Evolutionary conservation across 2,113 vertebrate species (phyloP).

Genomic region (Calyptomena viridis): DNA sequence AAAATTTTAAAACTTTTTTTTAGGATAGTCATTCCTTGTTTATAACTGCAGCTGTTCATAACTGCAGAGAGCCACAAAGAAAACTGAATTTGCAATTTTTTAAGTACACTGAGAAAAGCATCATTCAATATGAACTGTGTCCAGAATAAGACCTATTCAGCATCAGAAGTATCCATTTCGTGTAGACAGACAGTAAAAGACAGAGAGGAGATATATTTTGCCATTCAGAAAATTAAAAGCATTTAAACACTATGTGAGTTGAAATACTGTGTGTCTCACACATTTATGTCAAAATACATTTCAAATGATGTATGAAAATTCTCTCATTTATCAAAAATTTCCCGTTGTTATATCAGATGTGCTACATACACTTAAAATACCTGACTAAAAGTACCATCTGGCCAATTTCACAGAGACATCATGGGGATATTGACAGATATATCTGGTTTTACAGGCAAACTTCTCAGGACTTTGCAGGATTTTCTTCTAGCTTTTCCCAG

Average conservation of each 20-base stretch:
- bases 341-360: neutral
- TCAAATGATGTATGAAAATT: neutral
- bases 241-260: neutral
- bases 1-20: neutral
- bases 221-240: neutral
- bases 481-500: neutral
- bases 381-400: neutral
- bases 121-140: neutral
- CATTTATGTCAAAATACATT: neutral
- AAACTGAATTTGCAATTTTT: neutral
- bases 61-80: neutral
- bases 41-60: neutral
- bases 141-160: neutral
- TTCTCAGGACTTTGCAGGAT: neutral
- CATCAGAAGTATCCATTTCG: neutral
- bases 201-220: neutral
- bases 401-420: neutral
- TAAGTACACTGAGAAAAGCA: neutral
- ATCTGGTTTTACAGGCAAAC: neutral
- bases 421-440: neutral
- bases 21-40: neutral
- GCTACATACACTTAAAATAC: neutral
- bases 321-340: neutral
- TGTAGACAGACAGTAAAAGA: neutral
- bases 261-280: neutral